Conservation (phyloP, 1,140 invertebrate genomes). For the Ceratitis capitata region DNA sequence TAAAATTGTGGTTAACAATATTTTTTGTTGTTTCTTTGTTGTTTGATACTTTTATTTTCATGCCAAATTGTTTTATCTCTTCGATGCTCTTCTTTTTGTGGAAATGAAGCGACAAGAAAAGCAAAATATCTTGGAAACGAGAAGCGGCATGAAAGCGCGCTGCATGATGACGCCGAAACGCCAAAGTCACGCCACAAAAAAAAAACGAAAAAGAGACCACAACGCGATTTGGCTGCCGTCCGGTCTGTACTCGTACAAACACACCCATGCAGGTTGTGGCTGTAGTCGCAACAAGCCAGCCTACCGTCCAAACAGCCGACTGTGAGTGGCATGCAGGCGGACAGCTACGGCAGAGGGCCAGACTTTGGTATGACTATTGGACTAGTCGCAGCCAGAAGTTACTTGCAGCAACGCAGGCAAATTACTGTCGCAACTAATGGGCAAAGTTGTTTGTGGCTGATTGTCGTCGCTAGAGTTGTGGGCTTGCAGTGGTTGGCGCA, state of each 20-base stretch:
- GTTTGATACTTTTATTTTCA: background rate
- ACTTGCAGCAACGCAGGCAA: background rate
- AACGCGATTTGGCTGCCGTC: background rate
- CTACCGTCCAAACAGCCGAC: background rate
- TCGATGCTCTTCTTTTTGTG: background rate
- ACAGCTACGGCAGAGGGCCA: too few species aligned
- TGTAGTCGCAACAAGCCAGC: background rate
- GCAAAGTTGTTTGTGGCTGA: background rate
- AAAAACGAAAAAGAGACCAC: background rate
- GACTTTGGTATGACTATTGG: background rate
- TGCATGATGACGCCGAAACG: background rate
- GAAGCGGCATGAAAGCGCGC: background rate
- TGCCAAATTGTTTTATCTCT: background rate
- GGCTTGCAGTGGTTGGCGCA: background rate
- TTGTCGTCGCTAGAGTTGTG: background rate
- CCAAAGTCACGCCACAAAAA: background rate
- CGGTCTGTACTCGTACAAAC: background rate
- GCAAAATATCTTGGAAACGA: background rate
- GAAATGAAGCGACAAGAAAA: background rate
- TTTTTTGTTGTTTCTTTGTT: background rate
- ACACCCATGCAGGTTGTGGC: background rate
- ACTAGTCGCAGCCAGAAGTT: background rate
- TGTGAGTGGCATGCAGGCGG: background rate
- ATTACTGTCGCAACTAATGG: background rate
- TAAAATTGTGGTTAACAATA: background rate